Evolutionary conservation across 1,140 invertebrate species (phyloP).

Genomic region (Phenacoccus solenopsis): DNA sequence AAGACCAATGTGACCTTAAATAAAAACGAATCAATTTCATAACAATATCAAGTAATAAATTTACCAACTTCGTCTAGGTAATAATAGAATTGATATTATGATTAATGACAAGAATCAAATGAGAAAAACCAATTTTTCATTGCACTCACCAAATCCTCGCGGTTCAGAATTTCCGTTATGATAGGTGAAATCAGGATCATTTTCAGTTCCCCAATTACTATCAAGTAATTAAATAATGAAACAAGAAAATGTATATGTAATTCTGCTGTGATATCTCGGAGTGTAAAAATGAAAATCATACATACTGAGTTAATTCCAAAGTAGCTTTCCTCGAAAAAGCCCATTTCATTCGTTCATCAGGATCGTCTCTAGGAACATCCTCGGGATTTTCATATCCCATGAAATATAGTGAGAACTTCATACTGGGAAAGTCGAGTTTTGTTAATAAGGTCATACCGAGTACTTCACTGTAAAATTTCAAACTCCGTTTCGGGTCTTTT

Average conservation of each 20-base stretch:
- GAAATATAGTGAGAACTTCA: constrained; percentile 87
- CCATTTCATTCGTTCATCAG: constrained; percentile 54
- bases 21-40: constrained; percentile 20
- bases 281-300: no score
- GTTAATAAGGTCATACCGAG: constrained; percentile 81
- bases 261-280: no score
- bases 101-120: constrained; percentile 18
- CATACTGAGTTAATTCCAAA: constrained; percentile 83
- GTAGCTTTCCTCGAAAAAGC: constrained; percentile 73
- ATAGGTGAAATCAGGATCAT: constrained; percentile 60
- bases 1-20: constrained; percentile 74
- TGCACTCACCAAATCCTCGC: constrained; percentile 60
- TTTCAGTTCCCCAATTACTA: constrained; percentile 91
- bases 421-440: constrained; percentile 75
- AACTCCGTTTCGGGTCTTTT: constrained; percentile 72
- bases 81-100: no score
- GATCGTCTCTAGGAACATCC: constrained; percentile 56
- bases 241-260: no score
- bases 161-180: constrained; percentile 88
- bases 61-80: no score
- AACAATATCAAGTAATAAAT: neutral
- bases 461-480: constrained; percentile 82
- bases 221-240: no score
- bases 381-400: constrained; percentile 74
- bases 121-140: neutral